phyloP scores from a whole-genome alignment of 2,797 vertebrate genomes.

The Synaphobranchus kaupii region DNA sequence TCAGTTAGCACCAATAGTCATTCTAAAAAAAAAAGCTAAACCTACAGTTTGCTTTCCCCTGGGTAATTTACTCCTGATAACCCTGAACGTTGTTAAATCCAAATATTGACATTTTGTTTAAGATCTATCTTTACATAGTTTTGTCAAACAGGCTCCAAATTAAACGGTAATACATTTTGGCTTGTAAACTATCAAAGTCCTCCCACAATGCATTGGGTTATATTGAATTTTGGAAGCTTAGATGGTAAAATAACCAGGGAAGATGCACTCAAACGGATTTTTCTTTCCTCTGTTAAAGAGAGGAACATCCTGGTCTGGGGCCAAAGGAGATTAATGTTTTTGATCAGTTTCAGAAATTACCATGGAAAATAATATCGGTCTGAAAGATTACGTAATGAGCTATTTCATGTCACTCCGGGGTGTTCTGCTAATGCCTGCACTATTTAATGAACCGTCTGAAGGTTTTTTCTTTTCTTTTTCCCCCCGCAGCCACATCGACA shows the following conservation, averaged over 20 bases:
- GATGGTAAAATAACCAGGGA: background rate
- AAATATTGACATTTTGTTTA: conserved; percentile 12
- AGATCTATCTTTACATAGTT: conserved; percentile 3
- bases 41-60: background rate
- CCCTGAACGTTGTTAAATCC: background rate
- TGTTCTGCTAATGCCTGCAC: conserved; percentile 29
- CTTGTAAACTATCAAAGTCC: background rate
- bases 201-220: background rate
- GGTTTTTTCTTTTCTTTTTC: background rate
- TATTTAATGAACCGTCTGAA: conserved; percentile 37
- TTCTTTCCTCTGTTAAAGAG: background rate
- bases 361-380: background rate
- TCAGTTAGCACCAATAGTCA: background rate
- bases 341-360: conserved; percentile 21
- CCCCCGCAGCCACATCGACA: conserved; percentile 21
- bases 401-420: conserved; percentile 35
- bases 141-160: background rate
- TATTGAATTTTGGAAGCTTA: background rate
- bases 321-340: background rate
- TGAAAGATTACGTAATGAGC: conserved; percentile 29
- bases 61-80: background rate
- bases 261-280: background rate
- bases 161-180: background rate
- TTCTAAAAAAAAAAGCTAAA: background rate
- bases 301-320: background rate